Evolutionary conservation across 2,797 vertebrate genomes (phyloP), one percentile per base, ranked within the genome.

Genomic region (Enteromius anoplus): DNA sequence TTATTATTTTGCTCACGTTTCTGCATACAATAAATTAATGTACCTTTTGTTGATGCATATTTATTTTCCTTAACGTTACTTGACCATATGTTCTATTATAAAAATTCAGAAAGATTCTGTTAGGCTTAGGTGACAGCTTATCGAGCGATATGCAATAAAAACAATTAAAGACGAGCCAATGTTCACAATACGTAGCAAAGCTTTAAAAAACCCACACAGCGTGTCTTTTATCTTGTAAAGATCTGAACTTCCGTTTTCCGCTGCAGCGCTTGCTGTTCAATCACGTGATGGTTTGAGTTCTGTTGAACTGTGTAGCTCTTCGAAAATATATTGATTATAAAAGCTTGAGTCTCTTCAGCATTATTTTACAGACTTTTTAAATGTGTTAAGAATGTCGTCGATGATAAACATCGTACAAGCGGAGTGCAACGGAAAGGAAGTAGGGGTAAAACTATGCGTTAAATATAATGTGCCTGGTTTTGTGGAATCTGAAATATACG

Each of bases 381-480:
- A 9, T 4, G n/a, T 45, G 21, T 47, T 34, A 32, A 70, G 7
- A 1, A 65, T 84, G 84, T 81, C 81, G 14, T 70, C 81, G 26
- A 9, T 49, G 11, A 23, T 75, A 6, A 55, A 40, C 14, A n/a
- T 62, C 21, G 49, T 21, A 40, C 12, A 78, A n/a, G 29, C 7
- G 19, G 51, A 62, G 8, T 34, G 40, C 29, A 76, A 77, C 75
- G 75, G 64, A 29, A 78, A 78, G 19, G 40, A 76, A 19, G 23
- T 17, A 8, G 49, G 23, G 62, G 64, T 75, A 76, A 14, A 66
- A 42, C 15, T 1, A 26, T 40, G 17, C 7, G 60, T n/a, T 53
- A 23, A 11, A 71, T n/a, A 15, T 26, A 9, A 51, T 72, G 37
- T 23, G 9, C 14, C 17, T 62, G 4, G 14, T 40, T 34, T 72